Evolutionary conservation across 2,113 vertebrate species (phyloP), one percentile per base, ranked within the genome.

Genomic region (Serinus canaria): DNA sequence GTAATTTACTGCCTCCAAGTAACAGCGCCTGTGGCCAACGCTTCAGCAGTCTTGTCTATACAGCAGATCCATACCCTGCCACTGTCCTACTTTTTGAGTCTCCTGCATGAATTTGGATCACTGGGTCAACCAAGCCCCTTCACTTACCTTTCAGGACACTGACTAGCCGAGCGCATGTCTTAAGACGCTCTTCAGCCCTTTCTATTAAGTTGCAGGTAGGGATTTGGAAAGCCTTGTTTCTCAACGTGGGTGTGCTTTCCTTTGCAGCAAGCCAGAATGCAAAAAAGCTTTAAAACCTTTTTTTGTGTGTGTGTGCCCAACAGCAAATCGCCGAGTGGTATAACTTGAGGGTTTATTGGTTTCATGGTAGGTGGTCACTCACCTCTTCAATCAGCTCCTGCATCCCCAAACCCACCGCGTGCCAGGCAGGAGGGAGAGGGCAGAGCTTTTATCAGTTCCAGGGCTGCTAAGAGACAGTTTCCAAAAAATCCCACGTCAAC

Each of bases 61-160:
- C 76, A 89, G 89, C 76, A 69, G 68, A 80, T 94, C 94, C 68
- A n/a, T 35, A 31, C 91, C 90, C 79, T 53, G 79, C 78, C 66
- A 58, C 76, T 94, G 90, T 39, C 81, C 93, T 90, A 53, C 76
- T 73, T 83, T 62, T 70, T 14, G 79, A 79, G 81, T 56, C 91
- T 92, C 86, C 85, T 30, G 76, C 92, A 58, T 70, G 73, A 24
- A n/a, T 92, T 70, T 55, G 76, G 84, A 91, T 90, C 95, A 82
- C 92, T 70, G 85, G 93, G 89, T 93, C 87, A 68, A 15, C 39
- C 69, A 22, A 92, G 86, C 84, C 75, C 62, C 67, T 44, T 22
- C 77, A 88, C 83, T 92, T 91, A 92, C 92, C 90, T 95, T 87
- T 10, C 47, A 59, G 76, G 87, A 93, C 90, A 68, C 92, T n/a